These are phyloP conservation scores for Drosophila neutralis DNA, from an alignment of 2,888 invertebrate species.

Conservation along the genomic window DNA sequence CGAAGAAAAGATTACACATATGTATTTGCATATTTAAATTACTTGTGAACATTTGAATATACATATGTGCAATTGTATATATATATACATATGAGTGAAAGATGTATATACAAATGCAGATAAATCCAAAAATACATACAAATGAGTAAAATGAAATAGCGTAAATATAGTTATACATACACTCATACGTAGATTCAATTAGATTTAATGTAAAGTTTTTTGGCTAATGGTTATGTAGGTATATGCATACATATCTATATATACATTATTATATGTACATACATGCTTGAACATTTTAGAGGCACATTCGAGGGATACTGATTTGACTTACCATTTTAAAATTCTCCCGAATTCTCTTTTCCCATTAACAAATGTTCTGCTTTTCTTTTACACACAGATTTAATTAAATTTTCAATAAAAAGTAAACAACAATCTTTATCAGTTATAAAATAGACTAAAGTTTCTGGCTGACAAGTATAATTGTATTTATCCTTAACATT, in stretches of 20 bases:
- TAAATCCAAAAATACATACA: not conserved
- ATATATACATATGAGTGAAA: not conserved
- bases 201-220: not conserved
- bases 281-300: constrained; percentile 7
- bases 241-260: constrained; percentile 5
- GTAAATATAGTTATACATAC: not conserved
- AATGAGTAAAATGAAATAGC: not conserved
- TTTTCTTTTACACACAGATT: constrained; percentile 21
- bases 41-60: not conserved
- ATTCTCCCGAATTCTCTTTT: constrained; percentile 25
- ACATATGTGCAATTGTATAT: not conserved
- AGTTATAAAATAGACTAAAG: constrained; percentile 63
- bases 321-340: constrained; percentile 45
- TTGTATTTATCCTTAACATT: constrained; percentile 75
- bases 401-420: constrained; percentile 30
- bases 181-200: not conserved
- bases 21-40: not conserved
- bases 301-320: constrained; percentile 1
- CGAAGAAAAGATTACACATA: constrained; percentile 17
- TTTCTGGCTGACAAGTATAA: constrained; percentile 70
- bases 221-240: not conserved
- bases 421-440: constrained; percentile 44
- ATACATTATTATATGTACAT: constrained; percentile 9
- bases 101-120: not conserved
- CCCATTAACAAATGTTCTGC: constrained; percentile 29